Conservation (phyloP, 2,888 invertebrate species). For the Brenthis hecate region DNA sequence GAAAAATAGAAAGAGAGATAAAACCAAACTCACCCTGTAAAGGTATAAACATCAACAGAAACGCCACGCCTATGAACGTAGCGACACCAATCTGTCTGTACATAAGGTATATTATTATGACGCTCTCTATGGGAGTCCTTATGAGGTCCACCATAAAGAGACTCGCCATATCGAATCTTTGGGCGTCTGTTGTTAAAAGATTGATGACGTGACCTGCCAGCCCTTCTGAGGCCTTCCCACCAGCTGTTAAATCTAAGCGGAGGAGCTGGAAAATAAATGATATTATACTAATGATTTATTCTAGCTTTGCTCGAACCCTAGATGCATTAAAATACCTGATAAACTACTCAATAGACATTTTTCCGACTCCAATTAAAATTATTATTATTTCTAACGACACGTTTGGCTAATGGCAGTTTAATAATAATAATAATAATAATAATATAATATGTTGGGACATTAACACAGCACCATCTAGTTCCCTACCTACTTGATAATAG, state of each 20-base stretch:
- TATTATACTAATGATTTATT: not conserved
- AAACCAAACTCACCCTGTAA: conserved; percentile 35
- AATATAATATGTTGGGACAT: too few species aligned
- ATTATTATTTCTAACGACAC: too few species aligned
- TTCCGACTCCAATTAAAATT: too few species aligned
- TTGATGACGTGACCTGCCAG: conserved; percentile 87
- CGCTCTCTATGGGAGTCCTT: conserved; percentile 90
- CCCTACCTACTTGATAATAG: too few species aligned
- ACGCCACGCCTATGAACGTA: conserved; percentile 82
- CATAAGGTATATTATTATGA: conserved; percentile 89
- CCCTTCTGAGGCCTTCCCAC: conserved; percentile 82
- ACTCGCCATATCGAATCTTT: conserved; percentile 91
- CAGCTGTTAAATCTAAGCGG: conserved; percentile 85
- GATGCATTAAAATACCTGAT: too few species aligned
- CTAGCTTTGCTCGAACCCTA: too few species aligned
- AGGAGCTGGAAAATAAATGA: conserved; percentile 81
- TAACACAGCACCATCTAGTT: too few species aligned
- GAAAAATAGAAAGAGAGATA: not conserved
- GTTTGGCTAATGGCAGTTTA: too few species aligned
- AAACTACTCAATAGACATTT: too few species aligned
- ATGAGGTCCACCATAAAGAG: conserved; percentile 92
- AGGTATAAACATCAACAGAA: conserved; percentile 80
- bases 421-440: too few species aligned
- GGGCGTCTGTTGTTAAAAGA: conserved; percentile 93
- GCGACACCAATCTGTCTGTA: conserved; percentile 83